Percentiles rank a stretch among this genome's conserved stretches.
Evolutionary conservation across 1,140 invertebrate species (phyloP).

Genomic region (Aphaenogaster ashmeadi): DNA sequence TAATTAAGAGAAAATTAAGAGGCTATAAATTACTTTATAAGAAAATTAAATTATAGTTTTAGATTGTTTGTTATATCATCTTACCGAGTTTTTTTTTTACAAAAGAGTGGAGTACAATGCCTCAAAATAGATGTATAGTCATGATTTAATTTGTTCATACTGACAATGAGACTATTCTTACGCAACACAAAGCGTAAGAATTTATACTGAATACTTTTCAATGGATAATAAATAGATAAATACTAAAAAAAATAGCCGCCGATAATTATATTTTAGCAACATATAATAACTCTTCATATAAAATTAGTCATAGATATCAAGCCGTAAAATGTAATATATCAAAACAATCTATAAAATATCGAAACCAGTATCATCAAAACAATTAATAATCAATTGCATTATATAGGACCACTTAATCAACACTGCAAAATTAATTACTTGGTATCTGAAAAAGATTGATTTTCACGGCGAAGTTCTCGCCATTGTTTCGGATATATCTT

Average conservation of each 20-base stretch:
- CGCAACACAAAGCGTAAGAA: background rate
- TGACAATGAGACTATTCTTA: background rate
- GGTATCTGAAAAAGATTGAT: slow-evolving; percentile 85
- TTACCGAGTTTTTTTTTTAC: background rate
- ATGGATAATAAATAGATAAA: background rate
- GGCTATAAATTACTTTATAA: background rate
- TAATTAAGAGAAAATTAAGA: background rate
- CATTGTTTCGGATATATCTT: slow-evolving; percentile 78
- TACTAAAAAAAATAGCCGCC: background rate
- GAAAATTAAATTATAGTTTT: background rate
- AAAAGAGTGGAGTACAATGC: background rate
- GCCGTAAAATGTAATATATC: background rate
- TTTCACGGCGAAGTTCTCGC: slow-evolving; percentile 85
- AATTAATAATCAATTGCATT: slow-evolving; percentile 3
- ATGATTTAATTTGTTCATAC: background rate
- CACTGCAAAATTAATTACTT: slow-evolving; percentile 81
- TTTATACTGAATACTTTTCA: background rate
- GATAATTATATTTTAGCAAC: background rate
- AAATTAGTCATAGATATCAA: background rate
- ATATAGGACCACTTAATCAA: slow-evolving; percentile 84
- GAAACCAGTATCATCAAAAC: background rate
- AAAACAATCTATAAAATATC: background rate
- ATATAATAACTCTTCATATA: no score
- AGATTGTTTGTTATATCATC: background rate
- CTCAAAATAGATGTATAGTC: background rate